Base-by-base conservation (phyloP, 1,140 invertebrate species). In the Drosophila punjabiensis region DNA sequence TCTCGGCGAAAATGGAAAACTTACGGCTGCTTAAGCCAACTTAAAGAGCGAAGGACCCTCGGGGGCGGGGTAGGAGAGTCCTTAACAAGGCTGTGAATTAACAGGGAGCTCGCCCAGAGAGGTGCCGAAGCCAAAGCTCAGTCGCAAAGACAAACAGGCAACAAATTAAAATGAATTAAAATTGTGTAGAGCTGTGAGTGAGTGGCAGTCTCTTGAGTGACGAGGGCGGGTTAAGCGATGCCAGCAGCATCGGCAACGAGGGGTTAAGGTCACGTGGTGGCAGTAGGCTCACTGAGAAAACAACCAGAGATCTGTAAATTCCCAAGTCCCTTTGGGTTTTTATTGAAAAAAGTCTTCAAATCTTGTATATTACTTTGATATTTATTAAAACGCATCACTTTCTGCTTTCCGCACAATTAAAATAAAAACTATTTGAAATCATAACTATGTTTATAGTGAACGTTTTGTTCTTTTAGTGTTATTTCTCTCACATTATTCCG, bases 121-220 rank as follows among this genome's bases (percentile, higher is more conserved):
- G 66, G 32, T 16, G 65, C 14, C 14, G 37, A 52, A 52, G 64
- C 39, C 64, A 47, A 47, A 32, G 68, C 71, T 74, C 69, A 74
- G 47, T 74, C 56, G 45, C 32, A 71, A 59, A 64, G 76, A 79
- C 78, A 79, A 79, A 61, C 67, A 70, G 52, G 59, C 47, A 74
- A 79, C 66, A 79, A 79, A 79, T 79, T 79, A 79, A 79, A 79
- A 71, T 79, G 67, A 79, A 79, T 79, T 79, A 79, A 79, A 79
- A 71, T 41, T 79, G 76, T 71, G 76, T 60, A 53, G 63, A 79
- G 75, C 70, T 79, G 59, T 77, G 58, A 55, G 68, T 39, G 70
- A 71, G 67, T 28, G 70, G 47, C 60, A 69, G 56, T 58, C 74
- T 78, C 64, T 52, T 24, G 45, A 78, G 75, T 32, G 52, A 30